These are phyloP conservation scores for Dendrolimus kikuchii DNA, from an alignment of 1,140 invertebrate genomes.

Conservation along the genomic window DNA sequence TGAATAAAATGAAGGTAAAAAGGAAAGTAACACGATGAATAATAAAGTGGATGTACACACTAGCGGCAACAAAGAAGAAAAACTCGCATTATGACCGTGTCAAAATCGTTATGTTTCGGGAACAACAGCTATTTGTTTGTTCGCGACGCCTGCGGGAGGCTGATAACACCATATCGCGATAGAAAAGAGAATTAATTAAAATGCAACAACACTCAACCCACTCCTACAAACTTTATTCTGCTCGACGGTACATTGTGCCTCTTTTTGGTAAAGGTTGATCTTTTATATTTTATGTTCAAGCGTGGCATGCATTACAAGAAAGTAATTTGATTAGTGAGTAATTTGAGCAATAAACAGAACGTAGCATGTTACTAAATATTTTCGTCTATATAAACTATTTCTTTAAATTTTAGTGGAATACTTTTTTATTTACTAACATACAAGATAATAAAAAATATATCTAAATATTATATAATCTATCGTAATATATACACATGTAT, in stretches of 20 bases:
- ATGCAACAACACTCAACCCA: constrained; percentile 65
- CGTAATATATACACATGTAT: no score
- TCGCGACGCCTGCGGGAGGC: constrained; percentile 49
- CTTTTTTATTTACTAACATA: no score
- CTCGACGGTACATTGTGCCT: constrained; percentile 19
- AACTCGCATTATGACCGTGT: constrained; percentile 45
- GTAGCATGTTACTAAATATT: no score
- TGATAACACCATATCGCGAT: constrained; percentile 65
- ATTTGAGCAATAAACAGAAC: no score
- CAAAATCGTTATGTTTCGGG: constrained; percentile 47
- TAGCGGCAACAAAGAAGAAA: constrained; percentile 23
- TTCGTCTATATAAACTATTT: no score
- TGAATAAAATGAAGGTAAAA: neutral
- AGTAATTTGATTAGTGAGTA: no score
- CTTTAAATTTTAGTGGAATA: no score
- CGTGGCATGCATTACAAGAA: no score
- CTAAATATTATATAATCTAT: no score
- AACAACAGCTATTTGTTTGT: constrained; percentile 61
- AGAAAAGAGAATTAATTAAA: constrained; percentile 72
- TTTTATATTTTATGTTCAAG: no score
- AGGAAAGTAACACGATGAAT: constrained; percentile 6
- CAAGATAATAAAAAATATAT: no score
- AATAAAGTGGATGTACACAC: constrained; percentile 20
- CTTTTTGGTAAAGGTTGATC: constrained; percentile 30
- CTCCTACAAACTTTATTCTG: constrained; percentile 51